A percentile compares a stretch with the other conserved stretches of the same genome.
These are phyloP conservation scores for Drosophila mercatorum DNA, from an alignment of 2,888 invertebrate genomes.

Conservation along the genomic window DNA sequence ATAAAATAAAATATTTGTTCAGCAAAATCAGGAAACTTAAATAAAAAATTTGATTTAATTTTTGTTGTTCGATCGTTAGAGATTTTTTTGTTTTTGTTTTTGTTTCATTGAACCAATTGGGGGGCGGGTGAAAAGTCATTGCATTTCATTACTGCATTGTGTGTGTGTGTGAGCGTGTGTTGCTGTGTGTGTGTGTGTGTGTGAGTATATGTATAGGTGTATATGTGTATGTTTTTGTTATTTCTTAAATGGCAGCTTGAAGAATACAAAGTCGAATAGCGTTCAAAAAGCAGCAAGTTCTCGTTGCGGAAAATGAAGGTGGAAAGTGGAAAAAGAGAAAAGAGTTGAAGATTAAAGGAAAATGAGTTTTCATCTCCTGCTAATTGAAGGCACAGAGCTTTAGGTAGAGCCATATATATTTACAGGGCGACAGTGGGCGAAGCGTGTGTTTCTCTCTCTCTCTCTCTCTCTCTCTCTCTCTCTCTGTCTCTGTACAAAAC, in stretches of 20 bases:
- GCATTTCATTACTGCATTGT: conserved; percentile 51
- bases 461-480: conserved; percentile 30
- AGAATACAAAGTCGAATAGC: conserved; percentile 62
- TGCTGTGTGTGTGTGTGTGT: conserved; percentile 21
- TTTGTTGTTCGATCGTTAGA: conserved; percentile 22
- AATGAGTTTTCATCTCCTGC: too few relatives aligned
- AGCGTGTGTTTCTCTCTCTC: conserved; percentile 39
- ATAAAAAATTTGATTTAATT: conserved; percentile 13
- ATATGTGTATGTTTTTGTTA: conserved; percentile 40
- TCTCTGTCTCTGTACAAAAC: conserved; percentile 32
- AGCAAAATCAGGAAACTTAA: conserved; percentile 13
- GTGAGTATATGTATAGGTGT: conserved; percentile 5
- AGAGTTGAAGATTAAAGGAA: too few relatives aligned
- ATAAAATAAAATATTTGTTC: conserved; percentile 5
- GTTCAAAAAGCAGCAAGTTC: conserved; percentile 37
- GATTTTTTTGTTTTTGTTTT: conserved; percentile 4
- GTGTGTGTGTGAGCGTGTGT: conserved; percentile 26
- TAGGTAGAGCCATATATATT: conserved; percentile 81
- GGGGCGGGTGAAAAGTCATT: conserved; percentile 33
- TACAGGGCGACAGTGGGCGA: conserved; percentile 49
- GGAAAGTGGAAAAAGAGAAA: background rate
- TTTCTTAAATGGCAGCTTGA: conserved; percentile 72
- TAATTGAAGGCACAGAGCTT: conserved; percentile 56
- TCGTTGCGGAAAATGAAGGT: conserved; percentile 1
- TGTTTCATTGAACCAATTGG: conserved; percentile 58